Percentiles rank a stretch among this genome's conserved stretches.
phyloP scores from a whole-genome alignment of 2,113 vertebrate species.

The Antigone vipio region DNA sequence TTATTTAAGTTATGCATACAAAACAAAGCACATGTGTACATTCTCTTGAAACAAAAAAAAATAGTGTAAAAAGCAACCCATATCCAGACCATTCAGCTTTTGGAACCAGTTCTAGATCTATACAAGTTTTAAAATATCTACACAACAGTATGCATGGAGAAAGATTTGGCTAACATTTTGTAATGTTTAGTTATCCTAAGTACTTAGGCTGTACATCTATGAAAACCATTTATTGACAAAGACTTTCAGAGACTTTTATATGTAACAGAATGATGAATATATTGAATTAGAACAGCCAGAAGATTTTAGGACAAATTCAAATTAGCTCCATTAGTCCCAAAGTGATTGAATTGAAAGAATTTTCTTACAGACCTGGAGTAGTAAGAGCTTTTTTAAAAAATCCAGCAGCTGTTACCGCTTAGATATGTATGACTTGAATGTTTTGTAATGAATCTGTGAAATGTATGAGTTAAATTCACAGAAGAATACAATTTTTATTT shows the following conservation, averaged over 20 bases:
- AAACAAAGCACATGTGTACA: background rate
- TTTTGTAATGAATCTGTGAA: background rate
- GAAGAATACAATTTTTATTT: background rate
- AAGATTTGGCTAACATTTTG: background rate
- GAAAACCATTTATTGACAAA: background rate
- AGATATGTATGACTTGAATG: background rate
- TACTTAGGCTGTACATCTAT: background rate
- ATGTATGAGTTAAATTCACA: background rate
- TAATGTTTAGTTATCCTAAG: background rate
- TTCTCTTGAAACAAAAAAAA: background rate
- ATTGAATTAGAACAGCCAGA: conserved; percentile 21
- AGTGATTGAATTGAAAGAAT: background rate
- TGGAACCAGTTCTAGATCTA: background rate
- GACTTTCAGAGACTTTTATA: background rate
- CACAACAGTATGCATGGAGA: background rate
- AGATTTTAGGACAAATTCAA: background rate
- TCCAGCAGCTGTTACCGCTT: background rate
- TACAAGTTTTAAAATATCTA: background rate
- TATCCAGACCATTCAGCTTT: background rate
- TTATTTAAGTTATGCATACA: background rate
- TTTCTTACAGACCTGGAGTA: background rate
- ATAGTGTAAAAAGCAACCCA: background rate
- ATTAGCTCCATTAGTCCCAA: conserved; percentile 18
- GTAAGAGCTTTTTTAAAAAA: background rate
- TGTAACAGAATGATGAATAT: background rate